Percentiles rank a stretch among this genome's conserved stretches.
Conservation (phyloP, 2,797 vertebrate genomes). For the Anableps anableps region DNA sequence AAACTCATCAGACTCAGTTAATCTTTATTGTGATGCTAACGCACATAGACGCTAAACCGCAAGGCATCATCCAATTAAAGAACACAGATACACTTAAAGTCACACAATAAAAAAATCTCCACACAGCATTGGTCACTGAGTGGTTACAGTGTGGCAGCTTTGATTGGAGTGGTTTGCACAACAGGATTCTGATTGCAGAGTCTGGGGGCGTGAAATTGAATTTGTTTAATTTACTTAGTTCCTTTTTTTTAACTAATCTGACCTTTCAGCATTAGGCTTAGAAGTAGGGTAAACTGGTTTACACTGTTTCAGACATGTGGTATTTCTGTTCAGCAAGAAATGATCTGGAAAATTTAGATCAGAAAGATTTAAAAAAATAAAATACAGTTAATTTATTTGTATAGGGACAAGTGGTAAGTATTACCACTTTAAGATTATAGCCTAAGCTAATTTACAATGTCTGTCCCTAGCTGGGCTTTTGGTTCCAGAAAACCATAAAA, state of each 20-base stretch:
- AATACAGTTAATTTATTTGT: not conserved
- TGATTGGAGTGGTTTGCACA: conserved; percentile 13
- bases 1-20: not conserved
- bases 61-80: not conserved
- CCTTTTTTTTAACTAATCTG: conserved; percentile 3
- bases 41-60: not conserved
- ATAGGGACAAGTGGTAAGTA: no score
- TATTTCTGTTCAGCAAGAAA: not conserved
- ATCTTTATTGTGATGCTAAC: not conserved
- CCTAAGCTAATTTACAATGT: not conserved
- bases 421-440: not conserved
- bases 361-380: not conserved
- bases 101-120: not conserved
- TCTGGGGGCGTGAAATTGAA: not conserved
- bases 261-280: not conserved
- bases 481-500: not conserved
- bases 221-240: conserved; percentile 15
- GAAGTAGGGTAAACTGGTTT: not conserved
- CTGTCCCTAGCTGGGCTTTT: not conserved
- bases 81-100: not conserved
- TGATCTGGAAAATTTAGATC: not conserved
- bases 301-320: not conserved
- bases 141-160: not conserved
- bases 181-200: conserved; percentile 17
- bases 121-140: not conserved